Evolutionary conservation across 2,113 vertebrate species (phyloP).

Genomic region (Phrynosoma platyrhinos): DNA sequence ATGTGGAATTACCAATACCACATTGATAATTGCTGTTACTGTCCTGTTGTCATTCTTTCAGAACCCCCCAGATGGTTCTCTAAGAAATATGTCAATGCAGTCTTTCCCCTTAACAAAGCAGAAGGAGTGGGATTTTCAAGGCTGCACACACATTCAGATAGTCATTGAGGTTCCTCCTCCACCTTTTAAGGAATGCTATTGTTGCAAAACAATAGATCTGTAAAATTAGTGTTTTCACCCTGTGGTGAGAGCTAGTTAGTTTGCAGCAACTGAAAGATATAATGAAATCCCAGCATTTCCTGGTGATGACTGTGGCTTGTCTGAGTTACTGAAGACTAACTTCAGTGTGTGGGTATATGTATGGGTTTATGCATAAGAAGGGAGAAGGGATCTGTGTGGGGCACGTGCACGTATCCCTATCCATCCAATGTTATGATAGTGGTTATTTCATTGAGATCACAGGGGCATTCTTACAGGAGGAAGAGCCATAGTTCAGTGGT

Average conservation of each 20-base stretch:
- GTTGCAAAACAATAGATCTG: conserved; percentile 4
- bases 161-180: neutral
- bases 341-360: neutral
- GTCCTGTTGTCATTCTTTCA: neutral
- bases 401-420: neutral
- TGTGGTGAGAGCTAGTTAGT: neutral
- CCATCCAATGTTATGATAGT: neutral
- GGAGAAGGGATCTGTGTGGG: neutral
- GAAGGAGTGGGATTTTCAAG: neutral
- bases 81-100: neutral
- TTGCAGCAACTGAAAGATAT: conserved; percentile 31
- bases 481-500: neutral
- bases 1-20: neutral
- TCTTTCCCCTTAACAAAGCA: neutral
- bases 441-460: conserved; percentile 7
- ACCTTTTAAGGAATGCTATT: neutral
- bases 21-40: neutral
- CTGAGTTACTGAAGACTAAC: neutral
- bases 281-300: conserved; percentile 33
- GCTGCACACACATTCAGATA: rapidly evolving
- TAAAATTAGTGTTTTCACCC: neutral
- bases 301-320: neutral
- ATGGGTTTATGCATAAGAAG: neutral
- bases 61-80: neutral
- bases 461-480: neutral